These are phyloP conservation scores for Stenurella melanura DNA, from an alignment of 2,888 invertebrate species.

Conservation along the genomic window DNA sequence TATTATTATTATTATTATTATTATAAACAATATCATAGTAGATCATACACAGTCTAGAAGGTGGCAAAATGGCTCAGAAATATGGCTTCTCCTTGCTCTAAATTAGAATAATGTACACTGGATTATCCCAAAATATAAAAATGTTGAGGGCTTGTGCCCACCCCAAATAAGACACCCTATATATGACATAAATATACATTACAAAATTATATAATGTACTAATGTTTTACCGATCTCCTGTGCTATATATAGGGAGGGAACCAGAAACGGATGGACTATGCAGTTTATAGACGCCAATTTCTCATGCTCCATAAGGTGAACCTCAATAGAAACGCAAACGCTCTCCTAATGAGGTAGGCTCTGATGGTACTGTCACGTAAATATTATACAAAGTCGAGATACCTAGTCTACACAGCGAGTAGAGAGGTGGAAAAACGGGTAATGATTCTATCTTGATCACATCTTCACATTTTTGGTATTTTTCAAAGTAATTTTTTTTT, in stretches of 20 bases:
- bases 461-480: slow-evolving; percentile 12
- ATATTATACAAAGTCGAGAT: slow-evolving; percentile 30
- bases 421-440: slow-evolving; percentile 21
- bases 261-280: slow-evolving; percentile 9
- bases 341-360: slow-evolving; percentile 18
- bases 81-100: too few relatives aligned
- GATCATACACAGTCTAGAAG: too few relatives aligned
- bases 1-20: too few relatives aligned
- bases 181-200: too few relatives aligned
- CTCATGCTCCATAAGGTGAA: background rate
- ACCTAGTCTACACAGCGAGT: slow-evolving; percentile 12
- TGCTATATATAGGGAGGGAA: background rate
- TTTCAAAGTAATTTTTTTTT: background rate
- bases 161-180: too few relatives aligned
- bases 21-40: too few relatives aligned
- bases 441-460: background rate
- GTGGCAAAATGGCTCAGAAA: too few relatives aligned
- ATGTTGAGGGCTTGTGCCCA: too few relatives aligned
- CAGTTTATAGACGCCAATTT: background rate
- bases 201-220: background rate
- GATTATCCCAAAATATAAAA: too few relatives aligned
- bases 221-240: background rate
- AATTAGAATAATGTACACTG: too few relatives aligned
- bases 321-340: background rate
- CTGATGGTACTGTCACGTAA: slow-evolving; percentile 30